These are phyloP conservation scores for Tetragnatha versicolor DNA, from an alignment of 1,140 invertebrate genomes.

Conservation along the genomic window DNA sequence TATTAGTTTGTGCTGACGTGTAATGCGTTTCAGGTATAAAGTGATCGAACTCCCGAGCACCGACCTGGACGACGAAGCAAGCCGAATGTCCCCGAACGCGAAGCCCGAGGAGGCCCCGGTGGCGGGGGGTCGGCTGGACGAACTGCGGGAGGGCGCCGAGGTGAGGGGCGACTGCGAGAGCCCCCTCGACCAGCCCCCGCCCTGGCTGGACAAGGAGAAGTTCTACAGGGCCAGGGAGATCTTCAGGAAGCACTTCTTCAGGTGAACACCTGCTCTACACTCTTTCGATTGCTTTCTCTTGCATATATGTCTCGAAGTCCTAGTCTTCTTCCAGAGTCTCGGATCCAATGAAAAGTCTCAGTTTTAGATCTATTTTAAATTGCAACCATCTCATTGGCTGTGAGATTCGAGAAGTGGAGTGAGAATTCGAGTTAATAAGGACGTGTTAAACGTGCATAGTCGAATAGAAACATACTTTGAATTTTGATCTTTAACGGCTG, in stretches of 20 bases:
- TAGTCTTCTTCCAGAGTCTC: too few relatives aligned
- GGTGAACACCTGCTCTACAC: slow-evolving; percentile 22
- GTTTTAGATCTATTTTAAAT: too few relatives aligned
- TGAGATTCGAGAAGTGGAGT: too few relatives aligned
- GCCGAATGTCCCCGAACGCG: slow-evolving; percentile 42
- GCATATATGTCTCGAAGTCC: too few relatives aligned
- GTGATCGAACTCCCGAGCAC: not conserved
- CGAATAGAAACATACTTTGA: too few relatives aligned
- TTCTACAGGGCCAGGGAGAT: slow-evolving; percentile 50
- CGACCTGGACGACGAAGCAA: not conserved
- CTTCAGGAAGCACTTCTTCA: slow-evolving; percentile 57
- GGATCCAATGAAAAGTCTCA: too few relatives aligned
- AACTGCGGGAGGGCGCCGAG: slow-evolving; percentile 39
- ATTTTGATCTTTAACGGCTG: too few relatives aligned
- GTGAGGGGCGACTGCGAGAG: slow-evolving; percentile 44
- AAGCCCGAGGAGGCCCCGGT: not conserved
- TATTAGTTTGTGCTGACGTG: too few relatives aligned
- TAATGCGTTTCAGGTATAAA: slow-evolving; percentile 30
- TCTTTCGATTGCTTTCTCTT: too few relatives aligned
- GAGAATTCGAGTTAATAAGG: too few relatives aligned
- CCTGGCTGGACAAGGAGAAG: slow-evolving; percentile 55
- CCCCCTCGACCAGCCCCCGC: slow-evolving; percentile 38
- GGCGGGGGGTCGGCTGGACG: not conserved
- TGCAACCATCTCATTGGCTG: too few relatives aligned
- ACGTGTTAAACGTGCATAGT: too few relatives aligned